phyloP scores from a whole-genome alignment of 2,113 vertebrate species.

The Phocoena phocoena region DNA sequence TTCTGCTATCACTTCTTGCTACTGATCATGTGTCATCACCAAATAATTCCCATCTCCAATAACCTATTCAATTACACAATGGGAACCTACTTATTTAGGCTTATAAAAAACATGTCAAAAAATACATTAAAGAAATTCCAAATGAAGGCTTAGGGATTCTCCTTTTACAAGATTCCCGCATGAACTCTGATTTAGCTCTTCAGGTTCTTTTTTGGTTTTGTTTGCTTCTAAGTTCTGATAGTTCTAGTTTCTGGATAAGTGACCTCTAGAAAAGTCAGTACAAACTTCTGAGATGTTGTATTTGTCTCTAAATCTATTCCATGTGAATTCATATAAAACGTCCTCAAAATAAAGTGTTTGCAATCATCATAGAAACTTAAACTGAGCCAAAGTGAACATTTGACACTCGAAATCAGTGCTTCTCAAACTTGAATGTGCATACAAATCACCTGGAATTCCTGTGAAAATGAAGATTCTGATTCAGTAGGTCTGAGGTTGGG shows the following conservation, averaged over 20 bases:
- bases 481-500: neutral
- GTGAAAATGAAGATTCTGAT: neutral
- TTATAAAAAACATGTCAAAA: neutral
- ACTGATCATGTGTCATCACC: neutral
- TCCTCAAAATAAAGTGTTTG: neutral
- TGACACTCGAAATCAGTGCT: neutral
- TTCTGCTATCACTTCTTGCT: neutral
- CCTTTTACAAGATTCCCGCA: neutral
- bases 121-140: neutral
- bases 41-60: neutral
- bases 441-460: neutral
- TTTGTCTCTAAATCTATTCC: neutral
- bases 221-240: constrained; percentile 17
- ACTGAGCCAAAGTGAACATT: neutral
- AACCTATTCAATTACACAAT: neutral
- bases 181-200: neutral
- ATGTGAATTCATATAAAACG: neutral
- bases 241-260: neutral
- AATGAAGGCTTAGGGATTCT: neutral
- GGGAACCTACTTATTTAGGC: neutral
- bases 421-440: neutral
- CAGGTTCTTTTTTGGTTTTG: neutral
- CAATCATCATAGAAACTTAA: neutral
- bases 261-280: constrained; percentile 2
- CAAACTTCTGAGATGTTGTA: neutral